A percentile compares a stretch with the other conserved stretches of the same genome.
Conservation (phyloP, 2,113 vertebrate species). For the Electrona antarctica region DNA sequence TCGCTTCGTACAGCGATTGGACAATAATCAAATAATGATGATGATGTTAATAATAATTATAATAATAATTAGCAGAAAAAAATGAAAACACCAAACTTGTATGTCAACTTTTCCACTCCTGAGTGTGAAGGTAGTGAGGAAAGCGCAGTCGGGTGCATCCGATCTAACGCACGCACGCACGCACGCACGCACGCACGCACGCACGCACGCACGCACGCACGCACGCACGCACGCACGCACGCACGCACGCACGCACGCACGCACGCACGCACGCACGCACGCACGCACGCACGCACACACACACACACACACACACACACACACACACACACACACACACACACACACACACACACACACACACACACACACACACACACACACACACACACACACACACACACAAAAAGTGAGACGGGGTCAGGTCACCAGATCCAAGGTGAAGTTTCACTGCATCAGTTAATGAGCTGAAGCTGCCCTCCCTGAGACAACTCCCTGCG, state of each 20-base stretch:
- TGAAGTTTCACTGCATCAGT: slow-evolving; percentile 57
- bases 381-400: neutral
- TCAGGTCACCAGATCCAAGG: slow-evolving; percentile 36
- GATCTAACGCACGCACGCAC: neutral
- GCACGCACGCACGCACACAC: neutral
- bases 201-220: neutral
- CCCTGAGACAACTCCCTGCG: slow-evolving; percentile 24
- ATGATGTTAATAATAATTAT: too few relatives aligned
- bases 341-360: slow-evolving; percentile 3
- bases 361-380: slow-evolving; percentile 1
- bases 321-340: slow-evolving; percentile 7
- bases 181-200: neutral
- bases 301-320: slow-evolving; percentile 13
- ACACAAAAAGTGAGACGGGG: neutral
- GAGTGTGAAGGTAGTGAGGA: slow-evolving; percentile 9
- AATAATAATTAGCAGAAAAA: too few relatives aligned
- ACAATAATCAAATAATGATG: too few relatives aligned
- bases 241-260: neutral
- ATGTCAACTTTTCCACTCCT: neutral
- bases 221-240: neutral
- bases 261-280: neutral
- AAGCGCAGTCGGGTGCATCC: too few relatives aligned
- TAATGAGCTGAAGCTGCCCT: slow-evolving; percentile 66
- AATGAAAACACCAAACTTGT: too few relatives aligned
- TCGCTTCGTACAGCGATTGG: too few relatives aligned